Conservation (phyloP, 53 echinoderm and acorn worm species). For the Echinometra lucunter region DNA sequence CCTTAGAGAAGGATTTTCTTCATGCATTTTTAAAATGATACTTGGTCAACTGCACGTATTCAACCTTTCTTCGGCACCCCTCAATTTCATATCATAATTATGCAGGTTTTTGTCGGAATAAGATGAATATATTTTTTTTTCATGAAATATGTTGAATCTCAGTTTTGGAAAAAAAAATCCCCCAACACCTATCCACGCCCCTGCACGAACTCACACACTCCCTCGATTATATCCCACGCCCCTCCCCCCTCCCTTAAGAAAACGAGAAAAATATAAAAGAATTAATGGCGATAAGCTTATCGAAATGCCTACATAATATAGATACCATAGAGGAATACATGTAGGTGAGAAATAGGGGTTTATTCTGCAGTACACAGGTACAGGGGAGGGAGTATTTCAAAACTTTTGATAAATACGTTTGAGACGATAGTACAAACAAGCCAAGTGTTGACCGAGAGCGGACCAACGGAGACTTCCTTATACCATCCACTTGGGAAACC, state of each 20-base stretch:
- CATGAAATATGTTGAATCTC: no score
- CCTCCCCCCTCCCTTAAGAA: neutral
- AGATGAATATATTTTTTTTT: no score
- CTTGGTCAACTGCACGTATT: neutral
- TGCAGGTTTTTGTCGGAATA: no score
- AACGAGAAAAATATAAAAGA: neutral
- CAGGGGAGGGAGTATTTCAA: neutral
- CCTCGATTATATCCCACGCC: neutral
- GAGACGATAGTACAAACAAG: constrained; percentile 11
- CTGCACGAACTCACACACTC: neutral
- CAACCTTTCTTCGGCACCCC: neutral
- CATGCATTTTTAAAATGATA: neutral
- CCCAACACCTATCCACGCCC: neutral
- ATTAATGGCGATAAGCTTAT: constrained; percentile 1
- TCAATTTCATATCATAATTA: no score
- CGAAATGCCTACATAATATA: neutral
- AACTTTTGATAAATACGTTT: neutral
- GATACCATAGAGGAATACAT: no score
- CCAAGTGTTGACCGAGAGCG: neutral
- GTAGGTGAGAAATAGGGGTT: neutral
- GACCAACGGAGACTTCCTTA: neutral
- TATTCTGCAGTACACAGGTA: neutral
- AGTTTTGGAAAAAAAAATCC: no score
- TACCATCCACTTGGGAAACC: neutral
- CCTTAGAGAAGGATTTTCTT: neutral